Conservation (phyloP, 2,113 vertebrate genomes). For the Amia ocellicauda region DNA sequence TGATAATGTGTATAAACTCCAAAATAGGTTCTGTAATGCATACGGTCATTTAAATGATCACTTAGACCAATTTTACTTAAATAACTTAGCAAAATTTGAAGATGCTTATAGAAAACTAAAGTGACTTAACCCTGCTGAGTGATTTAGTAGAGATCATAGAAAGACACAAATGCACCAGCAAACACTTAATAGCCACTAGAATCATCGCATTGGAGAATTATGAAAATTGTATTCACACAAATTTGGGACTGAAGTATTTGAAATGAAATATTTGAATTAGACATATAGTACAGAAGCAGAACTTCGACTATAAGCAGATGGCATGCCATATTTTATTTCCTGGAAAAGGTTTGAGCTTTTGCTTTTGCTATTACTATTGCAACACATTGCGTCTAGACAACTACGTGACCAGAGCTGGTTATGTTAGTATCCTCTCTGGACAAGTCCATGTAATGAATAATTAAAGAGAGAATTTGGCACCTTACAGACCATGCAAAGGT, state of each 20-base stretch:
- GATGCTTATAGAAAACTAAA: too few species aligned
- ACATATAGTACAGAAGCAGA: slow-evolving; percentile 34
- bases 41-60: too few species aligned
- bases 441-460: slow-evolving; percentile 55
- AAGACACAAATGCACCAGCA: too few species aligned
- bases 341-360: slow-evolving; percentile 28
- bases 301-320: slow-evolving; percentile 40
- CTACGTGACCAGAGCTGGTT: slow-evolving; percentile 39
- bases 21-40: too few species aligned
- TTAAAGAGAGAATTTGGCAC: slow-evolving; percentile 60
- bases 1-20: too few species aligned
- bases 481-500: slow-evolving; percentile 44
- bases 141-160: too few species aligned
- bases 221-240: slow-evolving; percentile 50
- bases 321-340: slow-evolving; percentile 25
- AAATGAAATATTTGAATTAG: slow-evolving; percentile 43
- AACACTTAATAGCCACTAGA: slow-evolving; percentile 36
- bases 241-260: slow-evolving; percentile 4
- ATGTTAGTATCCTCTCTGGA: slow-evolving; percentile 48
- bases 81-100: too few species aligned
- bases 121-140: too few species aligned
- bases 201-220: slow-evolving; percentile 39
- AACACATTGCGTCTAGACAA: slow-evolving; percentile 48
- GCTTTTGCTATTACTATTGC: slow-evolving; percentile 23
- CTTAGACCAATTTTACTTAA: too few species aligned